These are phyloP conservation scores for Camponotus pennsylvanicus DNA, from an alignment of 1,140 invertebrate species.

Conservation along the genomic window DNA sequence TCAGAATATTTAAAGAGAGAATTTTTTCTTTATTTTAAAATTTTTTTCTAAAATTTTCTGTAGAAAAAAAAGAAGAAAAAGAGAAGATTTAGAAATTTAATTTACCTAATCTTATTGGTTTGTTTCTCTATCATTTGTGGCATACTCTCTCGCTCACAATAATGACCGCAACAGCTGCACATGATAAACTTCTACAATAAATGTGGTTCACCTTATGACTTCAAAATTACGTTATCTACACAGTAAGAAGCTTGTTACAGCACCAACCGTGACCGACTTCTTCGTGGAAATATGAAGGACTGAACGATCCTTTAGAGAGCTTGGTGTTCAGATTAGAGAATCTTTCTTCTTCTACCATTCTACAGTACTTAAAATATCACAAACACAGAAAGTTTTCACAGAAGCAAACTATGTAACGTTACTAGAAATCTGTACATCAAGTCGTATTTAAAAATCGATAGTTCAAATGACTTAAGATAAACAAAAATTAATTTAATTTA, in stretches of 20 bases:
- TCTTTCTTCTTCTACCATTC: neutral
- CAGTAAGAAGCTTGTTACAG: conserved; percentile 11
- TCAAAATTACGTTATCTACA: conserved; percentile 13
- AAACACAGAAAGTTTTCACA: neutral
- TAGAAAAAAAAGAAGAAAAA: too few relatives aligned
- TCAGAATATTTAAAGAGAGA: conserved; percentile 4
- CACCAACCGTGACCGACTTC: neutral
- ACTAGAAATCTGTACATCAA: neutral
- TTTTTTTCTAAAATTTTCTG: neutral
- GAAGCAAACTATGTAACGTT: neutral
- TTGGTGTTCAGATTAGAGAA: neutral
- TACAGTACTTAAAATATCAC: neutral
- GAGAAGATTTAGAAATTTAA: neutral
- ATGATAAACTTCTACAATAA: neutral
- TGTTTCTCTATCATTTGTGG: neutral
- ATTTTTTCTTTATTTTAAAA: neutral
- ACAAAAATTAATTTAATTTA: neutral
- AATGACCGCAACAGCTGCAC: neutral
- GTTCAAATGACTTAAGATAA: neutral
- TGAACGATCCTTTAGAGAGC: neutral
- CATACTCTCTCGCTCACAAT: neutral
- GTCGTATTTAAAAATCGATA: neutral
- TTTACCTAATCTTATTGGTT: neutral
- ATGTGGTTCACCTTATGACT: neutral
- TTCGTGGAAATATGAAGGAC: neutral